Evolutionary conservation across 2,797 vertebrate species (phyloP).

Genomic region (Phyllotis vaccarum): DNA sequence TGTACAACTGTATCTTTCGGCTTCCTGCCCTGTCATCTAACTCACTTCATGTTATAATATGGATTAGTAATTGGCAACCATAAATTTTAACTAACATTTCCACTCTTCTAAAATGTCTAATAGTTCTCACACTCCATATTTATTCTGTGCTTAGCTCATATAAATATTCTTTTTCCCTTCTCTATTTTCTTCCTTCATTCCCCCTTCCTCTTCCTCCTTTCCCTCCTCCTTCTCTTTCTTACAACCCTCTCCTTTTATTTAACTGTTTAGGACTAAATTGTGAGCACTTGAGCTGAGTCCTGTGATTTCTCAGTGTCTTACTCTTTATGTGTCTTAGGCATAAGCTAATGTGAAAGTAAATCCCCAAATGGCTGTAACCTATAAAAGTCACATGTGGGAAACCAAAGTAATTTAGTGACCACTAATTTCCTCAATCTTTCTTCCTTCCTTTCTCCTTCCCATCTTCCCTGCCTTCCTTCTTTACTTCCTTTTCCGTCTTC

Average conservation of each 20-base stretch:
- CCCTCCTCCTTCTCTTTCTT: no score
- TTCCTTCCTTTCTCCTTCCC: no score
- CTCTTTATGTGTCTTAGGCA: neutral
- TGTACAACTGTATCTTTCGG: neutral
- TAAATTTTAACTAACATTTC: neutral
- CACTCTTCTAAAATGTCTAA: neutral
- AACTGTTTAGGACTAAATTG: neutral
- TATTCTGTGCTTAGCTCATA: neutral
- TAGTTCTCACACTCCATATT: neutral
- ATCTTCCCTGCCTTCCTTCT: no score
- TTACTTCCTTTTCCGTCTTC: no score
- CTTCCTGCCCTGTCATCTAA: neutral
- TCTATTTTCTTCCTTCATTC: no score
- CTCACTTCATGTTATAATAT: neutral
- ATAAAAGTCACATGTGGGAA: neutral
- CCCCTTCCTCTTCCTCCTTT: neutral
- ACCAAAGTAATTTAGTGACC: neutral
- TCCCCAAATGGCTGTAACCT: neutral
- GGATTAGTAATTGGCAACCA: neutral
- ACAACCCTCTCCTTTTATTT: neutral
- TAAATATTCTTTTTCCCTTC: neutral
- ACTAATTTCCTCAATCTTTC: neutral
- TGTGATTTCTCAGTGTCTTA: neutral
- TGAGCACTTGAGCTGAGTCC: neutral
- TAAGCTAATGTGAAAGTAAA: neutral